phyloP scores from a whole-genome alignment of 2,797 vertebrate genomes.

The Anguilla obscura region DNA sequence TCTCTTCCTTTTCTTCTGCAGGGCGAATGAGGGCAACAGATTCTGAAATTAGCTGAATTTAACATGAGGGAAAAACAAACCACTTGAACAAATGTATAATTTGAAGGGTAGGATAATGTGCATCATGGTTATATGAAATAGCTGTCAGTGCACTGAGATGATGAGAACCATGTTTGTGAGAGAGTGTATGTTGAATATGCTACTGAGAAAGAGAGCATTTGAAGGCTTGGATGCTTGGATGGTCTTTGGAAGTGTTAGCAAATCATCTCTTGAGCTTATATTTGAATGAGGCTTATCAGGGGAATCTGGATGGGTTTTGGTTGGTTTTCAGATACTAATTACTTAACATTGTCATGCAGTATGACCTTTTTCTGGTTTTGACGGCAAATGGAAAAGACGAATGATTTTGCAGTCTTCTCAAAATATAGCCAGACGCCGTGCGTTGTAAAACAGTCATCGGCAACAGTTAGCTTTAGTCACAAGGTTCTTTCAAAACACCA shows the following conservation, averaged over 20 bases:
- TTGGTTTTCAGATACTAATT: background rate
- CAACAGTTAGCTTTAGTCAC: background rate
- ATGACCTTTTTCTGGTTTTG: background rate
- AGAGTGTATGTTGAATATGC: background rate
- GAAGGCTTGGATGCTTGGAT: background rate
- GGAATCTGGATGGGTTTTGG: background rate
- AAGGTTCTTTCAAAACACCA: background rate
- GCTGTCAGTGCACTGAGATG: background rate
- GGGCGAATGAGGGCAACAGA: background rate
- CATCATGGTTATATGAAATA: background rate
- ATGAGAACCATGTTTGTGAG: background rate
- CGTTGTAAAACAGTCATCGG: background rate
- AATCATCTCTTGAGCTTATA: background rate
- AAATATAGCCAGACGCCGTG: background rate
- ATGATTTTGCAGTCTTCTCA: background rate
- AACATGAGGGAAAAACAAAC: background rate
- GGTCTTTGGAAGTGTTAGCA: constrained; percentile 1
- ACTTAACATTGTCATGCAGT: background rate
- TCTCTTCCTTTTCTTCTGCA: background rate
- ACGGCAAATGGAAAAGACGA: background rate
- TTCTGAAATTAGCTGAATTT: background rate
- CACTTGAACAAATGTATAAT: background rate
- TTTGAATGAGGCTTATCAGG: background rate
- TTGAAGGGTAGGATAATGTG: background rate
- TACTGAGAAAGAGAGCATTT: background rate